phyloP scores from a whole-genome alignment of 2,113 vertebrate species.

The Fukomys damarensis region DNA sequence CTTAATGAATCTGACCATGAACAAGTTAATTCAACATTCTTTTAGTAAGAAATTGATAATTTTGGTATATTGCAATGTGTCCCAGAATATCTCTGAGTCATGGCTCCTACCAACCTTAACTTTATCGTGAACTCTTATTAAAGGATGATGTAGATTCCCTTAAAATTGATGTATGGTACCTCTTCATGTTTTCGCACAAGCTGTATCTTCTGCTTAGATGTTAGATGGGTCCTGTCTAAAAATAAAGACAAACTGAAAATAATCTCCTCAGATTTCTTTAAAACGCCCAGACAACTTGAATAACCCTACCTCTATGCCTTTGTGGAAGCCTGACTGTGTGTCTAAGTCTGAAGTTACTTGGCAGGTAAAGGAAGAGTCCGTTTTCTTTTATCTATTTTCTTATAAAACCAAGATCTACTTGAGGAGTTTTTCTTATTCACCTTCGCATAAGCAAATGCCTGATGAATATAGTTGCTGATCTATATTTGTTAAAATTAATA shows the following conservation, averaged over 20 bases:
- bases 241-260: background rate
- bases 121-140: background rate
- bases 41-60: slow-evolving; percentile 21
- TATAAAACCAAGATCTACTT: background rate
- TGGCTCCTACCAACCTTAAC: background rate
- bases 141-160: background rate
- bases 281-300: background rate
- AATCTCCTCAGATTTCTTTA: background rate
- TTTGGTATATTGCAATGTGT: background rate
- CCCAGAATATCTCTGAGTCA: background rate
- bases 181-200: background rate
- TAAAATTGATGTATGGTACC: background rate
- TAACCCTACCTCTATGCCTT: background rate
- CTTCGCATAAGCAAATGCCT: background rate
- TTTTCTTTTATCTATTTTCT: background rate
- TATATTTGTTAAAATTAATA: slow-evolving; percentile 2
- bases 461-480: background rate
- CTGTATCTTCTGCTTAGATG: background rate
- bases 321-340: background rate
- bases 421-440: background rate
- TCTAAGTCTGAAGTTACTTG: background rate
- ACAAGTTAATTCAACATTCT: background rate
- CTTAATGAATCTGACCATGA: slow-evolving; percentile 3
- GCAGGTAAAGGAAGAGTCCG: background rate
- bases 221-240: background rate